These are phyloP conservation scores for Azemiops feae DNA, from an alignment of 2,113 vertebrate genomes.

Conservation along the genomic window DNA sequence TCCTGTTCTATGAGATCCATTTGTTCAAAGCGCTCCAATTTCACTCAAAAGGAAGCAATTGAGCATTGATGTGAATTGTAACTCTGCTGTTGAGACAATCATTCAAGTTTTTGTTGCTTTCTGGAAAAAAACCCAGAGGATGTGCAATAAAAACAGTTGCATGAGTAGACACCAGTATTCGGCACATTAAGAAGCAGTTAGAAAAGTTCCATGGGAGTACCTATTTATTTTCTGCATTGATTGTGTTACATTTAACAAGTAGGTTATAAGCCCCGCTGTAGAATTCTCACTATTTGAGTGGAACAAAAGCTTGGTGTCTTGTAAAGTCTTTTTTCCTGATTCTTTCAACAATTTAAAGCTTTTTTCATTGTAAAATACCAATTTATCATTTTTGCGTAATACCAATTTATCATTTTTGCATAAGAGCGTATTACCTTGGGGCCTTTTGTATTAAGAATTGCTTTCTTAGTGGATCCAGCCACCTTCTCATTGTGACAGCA, in stretches of 20 bases:
- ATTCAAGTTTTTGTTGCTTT: neutral
- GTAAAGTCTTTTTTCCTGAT: neutral
- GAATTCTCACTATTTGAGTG: fast-evolving
- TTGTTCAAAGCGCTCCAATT: neutral
- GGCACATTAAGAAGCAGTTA: neutral
- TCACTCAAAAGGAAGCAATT: neutral
- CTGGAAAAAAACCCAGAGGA: neutral
- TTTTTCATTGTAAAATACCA: neutral
- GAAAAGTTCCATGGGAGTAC: neutral
- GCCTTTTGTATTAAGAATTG: neutral
- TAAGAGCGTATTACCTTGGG: neutral
- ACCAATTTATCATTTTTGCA: neutral
- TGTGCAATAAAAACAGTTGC: neutral
- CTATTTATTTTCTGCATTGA: neutral
- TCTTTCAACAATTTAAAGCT: neutral
- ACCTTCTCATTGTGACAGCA: neutral
- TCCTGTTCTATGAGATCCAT: neutral
- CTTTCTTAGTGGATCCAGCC: neutral
- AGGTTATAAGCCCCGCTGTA: neutral
- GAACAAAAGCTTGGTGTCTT: neutral
- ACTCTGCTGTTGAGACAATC: neutral
- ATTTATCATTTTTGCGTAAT: neutral
- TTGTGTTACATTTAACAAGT: neutral
- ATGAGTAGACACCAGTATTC: neutral
- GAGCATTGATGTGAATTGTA: neutral